Percentiles rank a stretch among this genome's conserved stretches.
Evolutionary conservation across 2,888 invertebrate species (phyloP).

Genomic region (Aricia artaxerxes): DNA sequence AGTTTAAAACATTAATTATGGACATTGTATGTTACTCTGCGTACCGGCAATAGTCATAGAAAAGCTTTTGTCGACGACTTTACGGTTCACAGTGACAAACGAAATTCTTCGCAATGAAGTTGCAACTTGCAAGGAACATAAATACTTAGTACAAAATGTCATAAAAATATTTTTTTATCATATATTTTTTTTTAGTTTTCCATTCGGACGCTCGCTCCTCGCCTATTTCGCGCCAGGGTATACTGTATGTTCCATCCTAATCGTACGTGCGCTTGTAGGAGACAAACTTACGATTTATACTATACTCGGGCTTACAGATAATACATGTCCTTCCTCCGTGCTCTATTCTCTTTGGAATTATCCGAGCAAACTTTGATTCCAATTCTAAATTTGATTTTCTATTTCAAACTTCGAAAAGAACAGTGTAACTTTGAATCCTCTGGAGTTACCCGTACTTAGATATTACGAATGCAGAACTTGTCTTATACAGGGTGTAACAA

Average conservation of each 20-base stretch:
- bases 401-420: neutral
- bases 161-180: neutral
- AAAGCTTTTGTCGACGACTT: no score
- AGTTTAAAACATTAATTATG: no score
- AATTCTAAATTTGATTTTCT: slow-evolving; percentile 12
- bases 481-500: no score
- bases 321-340: slow-evolving; percentile 2
- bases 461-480: neutral
- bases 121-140: no score
- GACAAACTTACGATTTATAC: slow-evolving; percentile 17
- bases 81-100: no score
- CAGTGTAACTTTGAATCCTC: neutral
- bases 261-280: slow-evolving; percentile 5
- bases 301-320: slow-evolving; percentile 9
- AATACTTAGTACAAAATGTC: no score
- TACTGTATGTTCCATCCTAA: slow-evolving; percentile 19
- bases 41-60: no score
- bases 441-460: neutral
- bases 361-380: slow-evolving; percentile 10
- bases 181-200: neutral
- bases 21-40: no score
- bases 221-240: neutral
- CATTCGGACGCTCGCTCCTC: neutral
- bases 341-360: slow-evolving; percentile 17
- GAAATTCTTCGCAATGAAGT: no score